These are phyloP conservation scores for Drosophila cardini DNA, from an alignment of 1,140 invertebrate genomes.

Conservation along the genomic window DNA sequence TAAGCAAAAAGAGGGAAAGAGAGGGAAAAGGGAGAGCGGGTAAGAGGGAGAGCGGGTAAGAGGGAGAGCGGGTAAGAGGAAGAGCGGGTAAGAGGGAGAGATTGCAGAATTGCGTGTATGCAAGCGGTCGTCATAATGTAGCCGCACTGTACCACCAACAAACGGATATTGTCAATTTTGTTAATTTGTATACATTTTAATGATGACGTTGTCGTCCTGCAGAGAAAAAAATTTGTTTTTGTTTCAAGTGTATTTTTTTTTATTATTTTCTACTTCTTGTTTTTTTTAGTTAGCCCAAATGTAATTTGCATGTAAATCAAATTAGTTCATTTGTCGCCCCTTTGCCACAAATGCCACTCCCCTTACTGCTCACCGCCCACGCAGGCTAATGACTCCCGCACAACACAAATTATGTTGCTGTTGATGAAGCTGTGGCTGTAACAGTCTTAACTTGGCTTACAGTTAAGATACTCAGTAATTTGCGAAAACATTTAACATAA, in stretches of 20 bases:
- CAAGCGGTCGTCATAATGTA: not conserved
- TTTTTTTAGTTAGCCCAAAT: slow-evolving; percentile 51
- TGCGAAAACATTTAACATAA: not conserved
- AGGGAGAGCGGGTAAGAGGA: too few relatives aligned
- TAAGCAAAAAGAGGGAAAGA: not conserved
- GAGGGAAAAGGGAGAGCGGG: too few relatives aligned
- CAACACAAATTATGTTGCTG: slow-evolving; percentile 40
- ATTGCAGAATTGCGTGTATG: slow-evolving; percentile 1
- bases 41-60: too few relatives aligned
- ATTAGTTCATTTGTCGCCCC: slow-evolving; percentile 59
- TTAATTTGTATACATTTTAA: slow-evolving; percentile 74
- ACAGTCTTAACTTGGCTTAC: not conserved
- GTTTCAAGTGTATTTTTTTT: slow-evolving; percentile 20
- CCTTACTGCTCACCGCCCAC: slow-evolving; percentile 6
- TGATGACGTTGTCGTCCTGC: slow-evolving; percentile 25
- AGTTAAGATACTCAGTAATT: slow-evolving; percentile 18
- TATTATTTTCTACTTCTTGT: slow-evolving; percentile 35
- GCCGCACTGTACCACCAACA: slow-evolving; percentile 5
- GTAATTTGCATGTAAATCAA: slow-evolving; percentile 77
- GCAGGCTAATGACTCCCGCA: slow-evolving; percentile 6
- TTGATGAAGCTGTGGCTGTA: slow-evolving; percentile 22
- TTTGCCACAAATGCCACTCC: slow-evolving; percentile 41
- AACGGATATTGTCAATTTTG: slow-evolving; percentile 74
- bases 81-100: too few relatives aligned
- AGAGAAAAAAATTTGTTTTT: not conserved